Conservation (phyloP, 2,888 invertebrate genomes). For the Agonopterix heracliana region DNA sequence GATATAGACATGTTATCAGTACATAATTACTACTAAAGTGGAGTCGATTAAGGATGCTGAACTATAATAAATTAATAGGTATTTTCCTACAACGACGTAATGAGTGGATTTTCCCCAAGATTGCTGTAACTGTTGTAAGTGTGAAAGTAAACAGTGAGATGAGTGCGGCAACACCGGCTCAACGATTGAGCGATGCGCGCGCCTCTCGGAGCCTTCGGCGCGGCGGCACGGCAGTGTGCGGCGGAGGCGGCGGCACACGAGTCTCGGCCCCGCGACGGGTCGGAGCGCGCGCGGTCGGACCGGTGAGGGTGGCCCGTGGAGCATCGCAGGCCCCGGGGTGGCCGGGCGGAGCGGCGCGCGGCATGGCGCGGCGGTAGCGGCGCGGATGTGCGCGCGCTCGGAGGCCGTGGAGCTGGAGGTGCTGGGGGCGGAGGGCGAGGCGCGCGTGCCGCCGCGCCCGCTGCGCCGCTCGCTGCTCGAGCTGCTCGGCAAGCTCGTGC, state of each 20-base stretch:
- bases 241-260: constrained; percentile 27
- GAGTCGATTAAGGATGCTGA: too few species aligned
- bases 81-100: neutral
- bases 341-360: constrained; percentile 57
- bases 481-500: constrained; percentile 78
- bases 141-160: constrained; percentile 6
- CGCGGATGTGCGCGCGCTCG: constrained; percentile 86
- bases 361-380: constrained; percentile 75
- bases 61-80: too few species aligned
- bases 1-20: too few species aligned
- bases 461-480: constrained; percentile 81
- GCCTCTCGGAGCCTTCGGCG: constrained; percentile 29
- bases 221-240: constrained; percentile 31
- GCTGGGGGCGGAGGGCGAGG: constrained; percentile 86
- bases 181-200: constrained; percentile 35
- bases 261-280: constrained; percentile 47
- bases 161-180: constrained; percentile 35
- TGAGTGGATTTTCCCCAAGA: constrained; percentile 2
- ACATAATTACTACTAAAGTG: too few species aligned
- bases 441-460: constrained; percentile 83
- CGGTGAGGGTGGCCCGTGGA: constrained; percentile 35
- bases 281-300: constrained; percentile 44
- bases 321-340: constrained; percentile 40
- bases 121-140: neutral
- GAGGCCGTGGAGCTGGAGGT: constrained; percentile 86